A percentile compares a stretch with the other conserved stretches of the same genome.
These are phyloP conservation scores for Cyrtonyx montezumae DNA, from an alignment of 2,113 vertebrate species.

Conservation along the genomic window DNA sequence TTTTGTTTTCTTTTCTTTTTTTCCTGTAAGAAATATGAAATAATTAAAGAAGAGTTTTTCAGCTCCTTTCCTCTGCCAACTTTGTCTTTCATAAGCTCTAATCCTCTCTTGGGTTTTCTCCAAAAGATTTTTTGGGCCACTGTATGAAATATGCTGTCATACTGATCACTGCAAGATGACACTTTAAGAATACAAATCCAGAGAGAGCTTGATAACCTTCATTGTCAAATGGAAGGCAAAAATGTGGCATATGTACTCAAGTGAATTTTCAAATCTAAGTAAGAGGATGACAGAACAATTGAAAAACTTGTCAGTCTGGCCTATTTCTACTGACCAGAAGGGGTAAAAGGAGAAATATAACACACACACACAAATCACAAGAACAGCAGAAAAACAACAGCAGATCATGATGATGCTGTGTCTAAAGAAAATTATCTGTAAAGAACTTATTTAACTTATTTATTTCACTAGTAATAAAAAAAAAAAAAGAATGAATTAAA, in stretches of 20 bases:
- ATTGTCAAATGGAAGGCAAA: constrained; percentile 49
- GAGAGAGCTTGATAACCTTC: constrained; percentile 8
- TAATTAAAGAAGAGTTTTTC: not conserved
- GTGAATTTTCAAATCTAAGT: not conserved
- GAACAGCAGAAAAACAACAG: not conserved
- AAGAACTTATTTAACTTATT: not conserved
- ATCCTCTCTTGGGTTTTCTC: constrained; percentile 39
- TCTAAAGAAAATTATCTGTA: not conserved
- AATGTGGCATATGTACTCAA: not conserved
- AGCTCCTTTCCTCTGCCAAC: not conserved
- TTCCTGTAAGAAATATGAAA: not conserved
- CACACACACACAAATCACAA: not conserved
- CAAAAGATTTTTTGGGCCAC: not conserved
- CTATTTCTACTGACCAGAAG: not conserved
- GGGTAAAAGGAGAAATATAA: not conserved
- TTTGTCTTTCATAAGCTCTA: constrained; percentile 35
- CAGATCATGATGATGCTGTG: not conserved
- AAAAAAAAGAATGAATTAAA: not conserved
- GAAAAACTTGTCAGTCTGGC: constrained; percentile 2
- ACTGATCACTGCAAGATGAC: constrained; percentile 38
- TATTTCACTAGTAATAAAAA: not conserved
- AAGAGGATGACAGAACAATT: not conserved
- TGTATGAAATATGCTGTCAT: constrained; percentile 18
- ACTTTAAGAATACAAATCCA: constrained; percentile 32
- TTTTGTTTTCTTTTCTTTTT: not conserved